Evolutionary conservation across 2,113 vertebrate species (phyloP).

Genomic region (Scolopax mira): DNA sequence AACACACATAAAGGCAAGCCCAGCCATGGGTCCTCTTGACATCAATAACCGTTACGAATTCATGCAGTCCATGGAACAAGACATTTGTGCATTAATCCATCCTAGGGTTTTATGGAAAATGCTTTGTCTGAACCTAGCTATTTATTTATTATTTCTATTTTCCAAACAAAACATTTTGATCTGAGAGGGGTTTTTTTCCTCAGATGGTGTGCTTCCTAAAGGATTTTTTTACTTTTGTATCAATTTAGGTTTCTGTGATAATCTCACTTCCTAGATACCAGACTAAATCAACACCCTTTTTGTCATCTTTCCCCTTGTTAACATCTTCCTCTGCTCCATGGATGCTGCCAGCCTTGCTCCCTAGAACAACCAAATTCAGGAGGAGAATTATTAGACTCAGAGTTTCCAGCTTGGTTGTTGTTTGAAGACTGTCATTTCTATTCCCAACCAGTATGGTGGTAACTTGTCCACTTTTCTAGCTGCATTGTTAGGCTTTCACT

Average conservation of each 20-base stretch:
- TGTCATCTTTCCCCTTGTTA: neutral
- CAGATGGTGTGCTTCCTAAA: neutral
- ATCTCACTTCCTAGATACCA: neutral
- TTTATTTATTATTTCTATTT: neutral
- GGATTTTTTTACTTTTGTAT: neutral
- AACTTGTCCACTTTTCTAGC: neutral
- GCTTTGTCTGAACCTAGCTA: neutral
- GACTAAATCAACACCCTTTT: neutral
- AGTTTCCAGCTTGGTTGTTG: neutral
- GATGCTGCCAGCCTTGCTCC: neutral
- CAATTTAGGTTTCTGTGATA: neutral
- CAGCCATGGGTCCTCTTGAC: neutral
- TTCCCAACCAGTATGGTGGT: neutral
- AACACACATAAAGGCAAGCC: neutral
- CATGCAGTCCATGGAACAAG: neutral
- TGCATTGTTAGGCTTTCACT: neutral
- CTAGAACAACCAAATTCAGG: neutral
- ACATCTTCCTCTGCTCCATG: neutral
- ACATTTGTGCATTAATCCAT: neutral
- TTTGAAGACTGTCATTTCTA: neutral
- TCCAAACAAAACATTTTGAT: neutral
- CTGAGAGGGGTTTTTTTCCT: neutral
- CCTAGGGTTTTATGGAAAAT: neutral
- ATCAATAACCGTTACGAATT: neutral
- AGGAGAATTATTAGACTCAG: neutral